Base-by-base conservation (phyloP, 2,888 invertebrate species). In the Cordilura impudica region DNA sequence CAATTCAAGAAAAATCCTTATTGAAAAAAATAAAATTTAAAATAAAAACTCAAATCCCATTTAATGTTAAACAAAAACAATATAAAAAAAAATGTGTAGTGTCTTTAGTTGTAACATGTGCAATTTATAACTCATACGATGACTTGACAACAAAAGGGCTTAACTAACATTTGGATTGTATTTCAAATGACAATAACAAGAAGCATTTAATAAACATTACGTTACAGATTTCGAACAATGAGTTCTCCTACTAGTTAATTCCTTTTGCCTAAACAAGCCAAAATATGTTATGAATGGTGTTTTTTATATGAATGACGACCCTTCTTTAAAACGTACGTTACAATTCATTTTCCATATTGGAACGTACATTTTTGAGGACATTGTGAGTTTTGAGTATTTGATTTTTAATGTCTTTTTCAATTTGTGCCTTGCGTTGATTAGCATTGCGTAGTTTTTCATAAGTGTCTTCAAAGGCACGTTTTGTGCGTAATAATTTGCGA, bases 351-450 rank as follows among this genome's bases (percentile, higher is more conserved):
- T 94, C 94, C 87, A 95, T 91, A 87, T 95, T 94, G 72, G 93
- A 94, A 82, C 94, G 93, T 45, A 94, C 95, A 89, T 93, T 93
- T 77, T 94, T 93, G 78, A 95, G 90, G 58, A 95, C 94, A 83
- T 93, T 93, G 83, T 95, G 94, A 21, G 95, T 95, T 90, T 95
- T 94, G 86, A 94, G 93, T 84, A 95, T 93, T 90, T 95, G 94
- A 84, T 93, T 93, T 87, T 94, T 95, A 87, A 97, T 95, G 51
- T 95, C 95, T 85, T 94, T 94, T 88, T 96, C 96, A 35, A 96
- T 94, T 88, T 94, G 94, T 86, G 94, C 93, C 88, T 96, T 96
- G 83, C 94, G 93, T 88, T 94, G 93, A 88, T 96, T 96, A 54
- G 95, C 94, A 12, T 93, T 91, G 83, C 94, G 94, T 60, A 96